Base-by-base conservation (phyloP, 2,888 invertebrate species). In the Lissocephala sabroskyi region DNA sequence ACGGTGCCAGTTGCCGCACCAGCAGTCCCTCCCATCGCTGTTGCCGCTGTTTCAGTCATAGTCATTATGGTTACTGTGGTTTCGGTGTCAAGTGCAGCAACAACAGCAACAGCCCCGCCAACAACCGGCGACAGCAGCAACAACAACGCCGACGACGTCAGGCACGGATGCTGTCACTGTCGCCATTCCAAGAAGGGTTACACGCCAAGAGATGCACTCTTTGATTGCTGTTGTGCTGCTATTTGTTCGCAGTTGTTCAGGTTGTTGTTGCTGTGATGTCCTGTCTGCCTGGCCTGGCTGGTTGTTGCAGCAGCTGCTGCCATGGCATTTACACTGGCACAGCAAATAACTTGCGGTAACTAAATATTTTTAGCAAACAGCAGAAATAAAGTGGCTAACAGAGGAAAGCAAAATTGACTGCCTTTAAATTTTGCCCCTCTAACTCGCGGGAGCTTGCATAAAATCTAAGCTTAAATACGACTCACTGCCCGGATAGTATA, bases 81-180 rank as follows among this genome's bases (percentile, higher is more conserved):
- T 41, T 52, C 30, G 56, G 54, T 57, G 68, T 68, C 77, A 68
- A 76, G 77, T 52, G 56, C 55, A 67, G 23, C 23, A 23, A 7
- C 23, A 23, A 3, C 7, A 7, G 23, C 10, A 37, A 14, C 37
- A 37, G 5, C 18, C 14, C 14, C 5, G 3, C 3, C 17, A 18
- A 37, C 35, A 7, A 5, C 23, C n/a, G 23, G 23, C 23, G 7
- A 7, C 23, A 23, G 4, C 7, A 7, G 23, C 10, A 37, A 14
- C 37, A 37, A 9, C 18, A 37, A 37, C 5, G 3, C 3, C 17
- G 18, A 37, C 35, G 23, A 5, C 23, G 23, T 5, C 23, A 23
- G 23, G 23, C 4, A 23, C 23, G 23, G 7, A 23, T 7, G 23
- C 3, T 23, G 23, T 23, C n/a, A n/a, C n/a, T n/a, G 23, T 23